Conservation (phyloP, 2,888 invertebrate species). For the Miltochrista miniata region DNA sequence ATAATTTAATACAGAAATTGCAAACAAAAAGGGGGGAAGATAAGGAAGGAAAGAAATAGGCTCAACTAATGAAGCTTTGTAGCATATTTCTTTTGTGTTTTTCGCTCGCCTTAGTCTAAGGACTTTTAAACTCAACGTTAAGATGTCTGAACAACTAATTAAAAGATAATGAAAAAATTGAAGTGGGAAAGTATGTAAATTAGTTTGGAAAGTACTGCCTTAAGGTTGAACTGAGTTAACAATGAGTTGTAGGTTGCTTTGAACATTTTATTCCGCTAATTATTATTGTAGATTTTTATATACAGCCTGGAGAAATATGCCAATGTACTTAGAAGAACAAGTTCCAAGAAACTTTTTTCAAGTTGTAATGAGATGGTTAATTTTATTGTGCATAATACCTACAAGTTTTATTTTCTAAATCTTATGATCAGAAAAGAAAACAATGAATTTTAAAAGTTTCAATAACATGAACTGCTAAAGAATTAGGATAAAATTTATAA, state of each 20-base stretch:
- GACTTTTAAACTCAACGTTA: conserved; percentile 40
- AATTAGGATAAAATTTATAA: too few species aligned
- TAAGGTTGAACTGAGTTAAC: conserved; percentile 31
- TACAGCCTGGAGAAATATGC: background rate
- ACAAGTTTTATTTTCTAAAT: background rate
- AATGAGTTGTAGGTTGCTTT: conserved; percentile 31
- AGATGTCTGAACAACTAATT: conserved; percentile 60
- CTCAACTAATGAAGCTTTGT: conserved; percentile 41
- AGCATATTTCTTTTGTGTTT: conserved; percentile 21
- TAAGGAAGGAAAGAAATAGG: conserved; percentile 7
- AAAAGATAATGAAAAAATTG: conserved; percentile 69
- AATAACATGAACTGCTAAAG: too few species aligned
- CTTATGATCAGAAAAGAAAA: background rate
- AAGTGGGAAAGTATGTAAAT: conserved; percentile 66
- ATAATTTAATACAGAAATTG: conserved; percentile 42
- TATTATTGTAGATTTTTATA: background rate
- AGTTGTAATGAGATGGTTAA: too few species aligned
- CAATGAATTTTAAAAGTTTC: too few species aligned
- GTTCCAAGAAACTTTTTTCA: too few species aligned
- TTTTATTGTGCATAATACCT: background rate
- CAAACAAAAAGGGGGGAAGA: conserved; percentile 23
- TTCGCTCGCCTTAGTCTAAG: conserved; percentile 10
- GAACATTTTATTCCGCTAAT: conserved; percentile 21
- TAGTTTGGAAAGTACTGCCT: conserved; percentile 42
- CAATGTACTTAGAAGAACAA: background rate